phyloP scores from a whole-genome alignment of 2,797 vertebrate species.

The Adelosebastes latens region DNA sequence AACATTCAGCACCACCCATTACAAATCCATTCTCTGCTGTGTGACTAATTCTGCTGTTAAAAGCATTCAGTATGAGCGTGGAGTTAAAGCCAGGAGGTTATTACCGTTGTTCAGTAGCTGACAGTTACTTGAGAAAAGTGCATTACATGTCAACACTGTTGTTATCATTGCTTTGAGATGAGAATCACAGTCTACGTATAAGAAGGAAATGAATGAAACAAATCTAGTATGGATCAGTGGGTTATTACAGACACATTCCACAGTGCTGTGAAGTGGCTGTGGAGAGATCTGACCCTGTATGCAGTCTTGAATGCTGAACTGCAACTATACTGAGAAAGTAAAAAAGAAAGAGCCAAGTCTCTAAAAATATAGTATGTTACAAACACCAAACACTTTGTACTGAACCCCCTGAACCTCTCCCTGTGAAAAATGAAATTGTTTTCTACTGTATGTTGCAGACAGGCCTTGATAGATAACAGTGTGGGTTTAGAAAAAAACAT shows the following conservation, averaged over 20 bases:
- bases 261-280: neutral
- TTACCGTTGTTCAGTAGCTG: too few species aligned
- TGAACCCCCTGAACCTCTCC: neutral
- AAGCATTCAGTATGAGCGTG: too few species aligned
- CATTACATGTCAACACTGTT: too few species aligned
- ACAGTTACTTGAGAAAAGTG: too few species aligned
- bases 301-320: neutral
- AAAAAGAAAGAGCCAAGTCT: neutral
- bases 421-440: slow-evolving; percentile 44
- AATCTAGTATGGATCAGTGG: slow-evolving; percentile 32
- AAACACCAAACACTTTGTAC: slow-evolving; percentile 20
- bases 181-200: slow-evolving; percentile 8
- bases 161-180: neutral
- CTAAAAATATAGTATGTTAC: slow-evolving; percentile 3
- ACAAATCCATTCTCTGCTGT: too few species aligned
- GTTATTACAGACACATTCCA: slow-evolving; percentile 30
- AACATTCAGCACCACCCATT: rapidly evolving
- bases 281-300: slow-evolving; percentile 17
- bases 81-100: too few species aligned
- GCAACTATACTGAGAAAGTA: neutral
- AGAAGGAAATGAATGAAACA: neutral
- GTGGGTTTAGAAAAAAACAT: slow-evolving; percentile 21
- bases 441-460: slow-evolving; percentile 28
- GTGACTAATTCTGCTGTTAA: too few species aligned
- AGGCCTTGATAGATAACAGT: neutral